A percentile compares a stretch with the other conserved stretches of the same genome.
These are phyloP conservation scores for Pandemis cinnamomeana DNA, from an alignment of 2,888 invertebrate species.

Conservation along the genomic window DNA sequence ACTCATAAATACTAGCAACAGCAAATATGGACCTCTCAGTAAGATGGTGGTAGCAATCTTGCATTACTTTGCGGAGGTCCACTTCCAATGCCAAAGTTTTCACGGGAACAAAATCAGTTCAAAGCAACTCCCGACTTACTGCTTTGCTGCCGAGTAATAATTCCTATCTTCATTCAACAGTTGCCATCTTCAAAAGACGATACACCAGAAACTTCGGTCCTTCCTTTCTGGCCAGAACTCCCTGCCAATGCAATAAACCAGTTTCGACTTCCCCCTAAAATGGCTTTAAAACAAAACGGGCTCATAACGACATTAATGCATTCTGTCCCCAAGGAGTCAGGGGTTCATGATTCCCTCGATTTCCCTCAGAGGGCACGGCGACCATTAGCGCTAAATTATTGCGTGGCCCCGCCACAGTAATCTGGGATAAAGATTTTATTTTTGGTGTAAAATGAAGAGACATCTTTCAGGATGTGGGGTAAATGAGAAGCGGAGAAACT, in stretches of 20 bases:
- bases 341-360: conserved; percentile 46
- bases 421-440: conserved; percentile 77
- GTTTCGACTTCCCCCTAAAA: neutral
- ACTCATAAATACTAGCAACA: too few species aligned
- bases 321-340: conserved; percentile 43
- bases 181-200: too few species aligned
- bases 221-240: neutral
- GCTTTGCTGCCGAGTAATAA: too few species aligned
- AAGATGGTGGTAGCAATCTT: too few species aligned
- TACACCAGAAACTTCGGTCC: neutral
- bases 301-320: conserved; percentile 48
- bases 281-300: conserved; percentile 34
- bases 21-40: too few species aligned
- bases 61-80: too few species aligned
- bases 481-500: conserved; percentile 22
- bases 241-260: neutral
- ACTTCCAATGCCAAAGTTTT: too few species aligned
- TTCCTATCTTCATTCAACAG: too few species aligned
- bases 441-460: conserved; percentile 78
- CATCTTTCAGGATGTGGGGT: conserved; percentile 58
- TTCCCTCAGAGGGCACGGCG: conserved; percentile 62
- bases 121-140: too few species aligned
- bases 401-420: conserved; percentile 59
- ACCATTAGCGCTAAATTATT: conserved; percentile 79
- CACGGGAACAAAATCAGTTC: too few species aligned